These are phyloP conservation scores for Ceriagrion tenellum DNA, from an alignment of 2,888 invertebrate genomes.

Conservation along the genomic window DNA sequence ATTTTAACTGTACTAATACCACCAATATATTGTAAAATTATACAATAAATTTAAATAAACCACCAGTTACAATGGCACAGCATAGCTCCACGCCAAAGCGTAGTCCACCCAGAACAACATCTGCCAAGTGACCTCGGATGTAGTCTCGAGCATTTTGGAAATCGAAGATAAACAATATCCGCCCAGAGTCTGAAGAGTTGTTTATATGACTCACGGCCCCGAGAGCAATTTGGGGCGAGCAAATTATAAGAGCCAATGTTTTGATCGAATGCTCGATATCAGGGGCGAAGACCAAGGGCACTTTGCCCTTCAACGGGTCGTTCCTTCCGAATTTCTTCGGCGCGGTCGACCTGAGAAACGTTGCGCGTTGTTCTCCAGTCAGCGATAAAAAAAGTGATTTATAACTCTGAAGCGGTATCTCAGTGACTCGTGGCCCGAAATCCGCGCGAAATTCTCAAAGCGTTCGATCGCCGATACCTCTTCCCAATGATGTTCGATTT, in stretches of 20 bases:
- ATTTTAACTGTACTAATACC: too few species aligned
- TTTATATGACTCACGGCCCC: not conserved
- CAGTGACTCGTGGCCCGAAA: not conserved
- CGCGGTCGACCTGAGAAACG: not conserved
- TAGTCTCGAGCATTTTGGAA: not conserved
- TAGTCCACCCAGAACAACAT: not conserved
- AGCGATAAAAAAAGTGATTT: slow-evolving; percentile 31
- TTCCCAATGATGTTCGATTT: not conserved
- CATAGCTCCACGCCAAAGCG: too few species aligned
- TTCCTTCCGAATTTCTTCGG: not conserved
- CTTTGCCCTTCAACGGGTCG: not conserved
- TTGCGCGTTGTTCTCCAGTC: not conserved
- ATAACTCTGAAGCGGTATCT: not conserved
- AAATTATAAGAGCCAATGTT: not conserved
- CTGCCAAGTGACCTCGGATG: not conserved
- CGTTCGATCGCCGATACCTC: not conserved
- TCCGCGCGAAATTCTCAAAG: not conserved
- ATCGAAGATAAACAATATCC: not conserved
- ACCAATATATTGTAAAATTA: too few species aligned
- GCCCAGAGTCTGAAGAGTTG: not conserved
- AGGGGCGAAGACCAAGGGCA: not conserved
- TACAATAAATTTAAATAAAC: too few species aligned
- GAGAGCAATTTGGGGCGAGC: not conserved
- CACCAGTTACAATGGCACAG: too few species aligned
- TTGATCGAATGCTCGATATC: not conserved